phyloP scores from a whole-genome alignment of 2,113 vertebrate species.

The Ciconia stormi region DNA sequence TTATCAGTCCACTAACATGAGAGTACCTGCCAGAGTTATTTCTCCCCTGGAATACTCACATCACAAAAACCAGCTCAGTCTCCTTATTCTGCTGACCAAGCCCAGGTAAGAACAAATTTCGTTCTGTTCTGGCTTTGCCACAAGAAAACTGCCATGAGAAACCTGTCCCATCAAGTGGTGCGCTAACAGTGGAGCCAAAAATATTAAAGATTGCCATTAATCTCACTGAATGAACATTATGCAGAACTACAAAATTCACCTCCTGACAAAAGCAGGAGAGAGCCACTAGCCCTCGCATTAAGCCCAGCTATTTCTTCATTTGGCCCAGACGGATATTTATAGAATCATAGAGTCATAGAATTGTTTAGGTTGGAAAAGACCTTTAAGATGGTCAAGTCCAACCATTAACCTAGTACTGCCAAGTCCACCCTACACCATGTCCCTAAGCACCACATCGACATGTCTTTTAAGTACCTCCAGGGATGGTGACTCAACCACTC shows the following conservation, averaged over 20 bases:
- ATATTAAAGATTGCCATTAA: background rate
- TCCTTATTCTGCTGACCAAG: background rate
- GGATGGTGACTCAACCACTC: too few relatives aligned
- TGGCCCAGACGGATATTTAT: background rate
- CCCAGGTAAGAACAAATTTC: background rate
- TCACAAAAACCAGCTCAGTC: background rate
- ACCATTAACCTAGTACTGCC: too few relatives aligned
- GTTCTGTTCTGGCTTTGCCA: background rate
- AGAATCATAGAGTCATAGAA: too few relatives aligned
- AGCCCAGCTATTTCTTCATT: background rate
- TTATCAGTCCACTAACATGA: background rate
- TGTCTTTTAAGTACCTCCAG: too few relatives aligned
- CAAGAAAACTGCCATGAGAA: background rate
- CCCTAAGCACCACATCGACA: too few relatives aligned
- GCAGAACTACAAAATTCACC: background rate
- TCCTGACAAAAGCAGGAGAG: background rate
- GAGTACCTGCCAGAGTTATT: background rate
- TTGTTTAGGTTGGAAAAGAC: too few relatives aligned
- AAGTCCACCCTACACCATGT: too few relatives aligned
- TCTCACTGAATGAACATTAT: background rate
- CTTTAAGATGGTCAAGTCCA: too few relatives aligned
- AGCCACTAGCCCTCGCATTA: background rate
- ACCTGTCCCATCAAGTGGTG: background rate
- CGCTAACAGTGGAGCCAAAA: background rate
- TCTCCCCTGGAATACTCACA: background rate